phyloP scores from a whole-genome alignment of 2,888 invertebrate genomes.

The Himalopsyche tibetana region DNA sequence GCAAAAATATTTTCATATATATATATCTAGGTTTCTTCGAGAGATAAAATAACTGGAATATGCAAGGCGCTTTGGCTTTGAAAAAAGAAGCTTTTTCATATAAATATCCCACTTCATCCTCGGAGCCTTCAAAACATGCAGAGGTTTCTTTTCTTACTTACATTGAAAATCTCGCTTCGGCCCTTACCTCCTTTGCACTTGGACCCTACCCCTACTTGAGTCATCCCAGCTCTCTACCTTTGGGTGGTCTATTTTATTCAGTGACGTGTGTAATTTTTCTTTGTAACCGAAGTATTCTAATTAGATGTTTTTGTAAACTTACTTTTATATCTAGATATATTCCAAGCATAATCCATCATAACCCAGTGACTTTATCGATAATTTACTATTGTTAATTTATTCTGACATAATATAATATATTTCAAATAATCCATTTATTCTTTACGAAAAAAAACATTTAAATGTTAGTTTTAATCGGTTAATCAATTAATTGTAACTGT shows the following conservation, averaged over 20 bases:
- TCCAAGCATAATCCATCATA: no score
- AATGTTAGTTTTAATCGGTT: no score
- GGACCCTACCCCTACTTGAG: conserved; percentile 6
- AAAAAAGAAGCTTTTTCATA: conserved; percentile 20
- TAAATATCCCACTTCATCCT: conserved; percentile 30
- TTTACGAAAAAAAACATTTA: no score
- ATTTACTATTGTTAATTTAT: no score
- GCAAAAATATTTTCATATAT: no score
- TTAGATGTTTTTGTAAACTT: no score
- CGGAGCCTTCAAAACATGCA: conserved; percentile 24
- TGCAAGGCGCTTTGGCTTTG: not conserved
- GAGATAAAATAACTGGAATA: conserved; percentile 4
- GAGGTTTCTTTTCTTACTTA: conserved; percentile 4
- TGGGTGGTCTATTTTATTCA: not conserved
- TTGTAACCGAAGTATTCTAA: not conserved
- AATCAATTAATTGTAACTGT: no score
- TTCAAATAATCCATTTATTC: no score
- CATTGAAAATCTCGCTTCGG: conserved; percentile 19
- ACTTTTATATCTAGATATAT: no score
- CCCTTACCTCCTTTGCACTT: conserved; percentile 19
- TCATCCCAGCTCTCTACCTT: not conserved
- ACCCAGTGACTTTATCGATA: no score
- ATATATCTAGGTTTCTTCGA: not conserved
- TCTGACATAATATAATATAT: no score
- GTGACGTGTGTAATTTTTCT: not conserved